Conservation (phyloP, 2,113 vertebrate genomes). For the Microcebus lehilahytsara region DNA sequence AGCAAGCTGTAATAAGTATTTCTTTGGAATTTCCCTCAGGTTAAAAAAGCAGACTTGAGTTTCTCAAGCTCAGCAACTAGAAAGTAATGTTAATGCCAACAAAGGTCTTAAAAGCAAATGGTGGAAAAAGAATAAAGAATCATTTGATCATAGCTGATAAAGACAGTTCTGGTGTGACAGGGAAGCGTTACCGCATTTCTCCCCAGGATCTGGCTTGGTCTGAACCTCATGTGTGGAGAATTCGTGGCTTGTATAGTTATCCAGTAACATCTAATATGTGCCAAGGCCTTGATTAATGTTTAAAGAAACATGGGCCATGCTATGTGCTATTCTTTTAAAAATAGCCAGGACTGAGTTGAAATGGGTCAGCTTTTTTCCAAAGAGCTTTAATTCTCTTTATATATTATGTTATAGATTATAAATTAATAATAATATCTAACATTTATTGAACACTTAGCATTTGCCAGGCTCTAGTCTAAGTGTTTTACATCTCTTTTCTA, state of each 20-base stretch:
- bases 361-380: background rate
- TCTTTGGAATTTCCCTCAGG: conserved; percentile 61
- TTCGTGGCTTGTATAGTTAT: background rate
- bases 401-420: background rate
- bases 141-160: conserved; percentile 66
- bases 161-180: background rate
- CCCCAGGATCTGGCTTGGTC: background rate
- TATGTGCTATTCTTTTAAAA: background rate
- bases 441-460: background rate
- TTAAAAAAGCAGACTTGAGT: conserved; percentile 15
- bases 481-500: background rate
- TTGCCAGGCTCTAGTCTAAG: background rate
- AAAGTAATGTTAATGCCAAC: background rate
- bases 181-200: background rate
- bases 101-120: conserved; percentile 16
- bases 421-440: background rate
- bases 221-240: background rate
- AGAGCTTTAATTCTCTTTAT: background rate
- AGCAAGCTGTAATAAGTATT: conserved; percentile 5
- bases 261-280: conserved; percentile 26
- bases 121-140: conserved; percentile 44
- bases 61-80: conserved; percentile 37
- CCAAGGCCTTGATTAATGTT: conserved; percentile 52
- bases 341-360: background rate
- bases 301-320: background rate